phyloP scores from a whole-genome alignment of 2,888 invertebrate genomes.

The Chironomus tentans region DNA sequence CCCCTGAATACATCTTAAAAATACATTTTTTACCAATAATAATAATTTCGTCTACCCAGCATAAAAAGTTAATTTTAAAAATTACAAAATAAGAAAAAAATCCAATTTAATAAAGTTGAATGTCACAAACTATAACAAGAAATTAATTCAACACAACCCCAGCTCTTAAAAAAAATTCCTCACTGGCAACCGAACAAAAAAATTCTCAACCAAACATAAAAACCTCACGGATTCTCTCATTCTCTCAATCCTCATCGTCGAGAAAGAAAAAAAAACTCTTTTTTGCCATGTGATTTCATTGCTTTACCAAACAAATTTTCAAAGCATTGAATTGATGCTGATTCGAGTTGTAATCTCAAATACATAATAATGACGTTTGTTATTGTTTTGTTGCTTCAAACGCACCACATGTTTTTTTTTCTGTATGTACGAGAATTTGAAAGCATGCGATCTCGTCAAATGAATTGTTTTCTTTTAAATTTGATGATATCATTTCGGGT shows the following conservation, averaged over 20 bases:
- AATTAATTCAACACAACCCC: too few species aligned
- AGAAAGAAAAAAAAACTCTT: background rate
- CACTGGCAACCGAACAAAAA: background rate
- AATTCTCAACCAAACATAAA: too few species aligned
- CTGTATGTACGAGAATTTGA: background rate
- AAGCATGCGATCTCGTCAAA: background rate
- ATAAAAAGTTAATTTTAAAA: too few species aligned
- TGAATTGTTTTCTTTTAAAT: background rate
- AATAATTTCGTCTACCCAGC: too few species aligned
- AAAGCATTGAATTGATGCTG: slow-evolving; percentile 17
- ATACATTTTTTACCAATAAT: too few species aligned
- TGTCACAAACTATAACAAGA: too few species aligned
- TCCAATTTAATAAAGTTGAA: too few species aligned
- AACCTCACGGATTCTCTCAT: background rate
- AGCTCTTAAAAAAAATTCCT: background rate
- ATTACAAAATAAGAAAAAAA: too few species aligned
- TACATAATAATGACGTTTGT: slow-evolving; percentile 7
- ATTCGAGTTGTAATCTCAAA: slow-evolving; percentile 14
- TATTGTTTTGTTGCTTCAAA: slow-evolving; percentile 9
- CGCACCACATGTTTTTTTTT: background rate
- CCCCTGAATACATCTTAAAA: too few species aligned
- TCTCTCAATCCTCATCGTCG: background rate
- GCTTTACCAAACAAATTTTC: background rate
- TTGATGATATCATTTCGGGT: background rate
- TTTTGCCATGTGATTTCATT: slow-evolving; percentile 24